These are phyloP conservation scores for Agrypnia vestita DNA, from an alignment of 1,140 invertebrate genomes.

Conservation along the genomic window DNA sequence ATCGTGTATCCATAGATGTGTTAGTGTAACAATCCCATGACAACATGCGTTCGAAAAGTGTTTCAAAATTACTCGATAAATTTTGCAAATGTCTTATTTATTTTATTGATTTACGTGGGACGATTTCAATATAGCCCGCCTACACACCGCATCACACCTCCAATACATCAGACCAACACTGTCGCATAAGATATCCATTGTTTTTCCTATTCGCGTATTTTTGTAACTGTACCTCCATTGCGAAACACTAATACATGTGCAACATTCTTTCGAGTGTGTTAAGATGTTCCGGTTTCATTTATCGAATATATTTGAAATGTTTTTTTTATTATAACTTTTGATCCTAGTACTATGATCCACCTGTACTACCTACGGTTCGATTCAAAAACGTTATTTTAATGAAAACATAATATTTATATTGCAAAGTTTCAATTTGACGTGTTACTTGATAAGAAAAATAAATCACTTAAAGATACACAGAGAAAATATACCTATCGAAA, in stretches of 20 bases:
- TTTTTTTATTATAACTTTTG: too few relatives aligned
- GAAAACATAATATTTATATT: background rate
- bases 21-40: slow-evolving; percentile 14
- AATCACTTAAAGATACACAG: too few relatives aligned
- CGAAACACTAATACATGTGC: too few relatives aligned
- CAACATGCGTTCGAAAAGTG: slow-evolving; percentile 39
- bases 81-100: slow-evolving; percentile 55
- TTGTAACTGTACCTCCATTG: background rate
- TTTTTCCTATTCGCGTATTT: slow-evolving; percentile 1
- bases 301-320: too few relatives aligned
- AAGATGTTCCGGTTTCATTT: too few relatives aligned
- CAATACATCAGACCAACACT: slow-evolving; percentile 37
- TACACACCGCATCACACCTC: slow-evolving; percentile 20
- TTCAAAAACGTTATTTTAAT: background rate
- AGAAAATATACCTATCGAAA: too few relatives aligned
- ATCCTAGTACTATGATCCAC: too few relatives aligned
- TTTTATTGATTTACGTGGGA: slow-evolving; percentile 54
- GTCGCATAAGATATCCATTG: background rate
- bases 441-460: too few relatives aligned
- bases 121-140: slow-evolving; percentile 28
- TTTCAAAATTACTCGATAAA: slow-evolving; percentile 45
- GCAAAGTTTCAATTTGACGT: too few relatives aligned
- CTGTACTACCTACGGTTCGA: background rate
- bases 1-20: slow-evolving; percentile 7
- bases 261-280: too few relatives aligned